Evolutionary conservation across 30 jellyfish, hydroid and myxozoan genomes (phyloP).

Genomic region (Aurelia sp.): DNA sequence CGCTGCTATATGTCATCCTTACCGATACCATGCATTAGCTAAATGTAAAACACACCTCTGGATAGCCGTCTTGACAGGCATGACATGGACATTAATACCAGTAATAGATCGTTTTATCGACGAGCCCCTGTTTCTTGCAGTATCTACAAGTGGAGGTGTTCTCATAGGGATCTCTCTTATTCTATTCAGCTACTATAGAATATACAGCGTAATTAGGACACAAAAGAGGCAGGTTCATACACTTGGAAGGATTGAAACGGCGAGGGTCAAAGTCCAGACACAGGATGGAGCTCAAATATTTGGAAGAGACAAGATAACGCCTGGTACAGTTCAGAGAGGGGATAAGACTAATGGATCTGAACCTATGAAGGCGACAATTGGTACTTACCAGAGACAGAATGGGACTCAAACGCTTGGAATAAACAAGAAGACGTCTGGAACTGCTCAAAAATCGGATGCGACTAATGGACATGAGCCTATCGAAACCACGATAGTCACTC

Average conservation of each 20-base stretch:
- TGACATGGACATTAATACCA: neutral
- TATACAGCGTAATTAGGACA: neutral
- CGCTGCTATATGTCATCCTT: slow-evolving; percentile 23
- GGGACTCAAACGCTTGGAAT: too few relatives aligned
- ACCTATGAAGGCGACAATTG: too few relatives aligned
- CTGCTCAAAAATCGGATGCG: too few relatives aligned
- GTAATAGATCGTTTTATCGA: neutral
- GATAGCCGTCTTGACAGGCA: neutral
- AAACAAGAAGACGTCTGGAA: too few relatives aligned
- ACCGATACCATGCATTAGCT: neutral
- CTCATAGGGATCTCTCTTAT: neutral
- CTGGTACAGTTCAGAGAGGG: too few relatives aligned
- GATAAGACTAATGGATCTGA: too few relatives aligned
- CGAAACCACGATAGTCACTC: too few relatives aligned
- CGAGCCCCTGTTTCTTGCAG: neutral
- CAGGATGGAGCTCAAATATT: too few relatives aligned
- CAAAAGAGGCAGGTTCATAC: neutral
- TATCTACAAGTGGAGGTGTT: neutral
- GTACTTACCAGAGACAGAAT: too few relatives aligned
- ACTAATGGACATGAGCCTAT: too few relatives aligned
- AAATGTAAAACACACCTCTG: neutral
- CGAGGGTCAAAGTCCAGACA: too few relatives aligned
- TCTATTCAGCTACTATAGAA: neutral
- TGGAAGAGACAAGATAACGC: too few relatives aligned
- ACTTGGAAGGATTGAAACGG: neutral